Evolutionary conservation across 1,140 invertebrate genomes (phyloP).

Genomic region (Coptotermes formosanus): DNA sequence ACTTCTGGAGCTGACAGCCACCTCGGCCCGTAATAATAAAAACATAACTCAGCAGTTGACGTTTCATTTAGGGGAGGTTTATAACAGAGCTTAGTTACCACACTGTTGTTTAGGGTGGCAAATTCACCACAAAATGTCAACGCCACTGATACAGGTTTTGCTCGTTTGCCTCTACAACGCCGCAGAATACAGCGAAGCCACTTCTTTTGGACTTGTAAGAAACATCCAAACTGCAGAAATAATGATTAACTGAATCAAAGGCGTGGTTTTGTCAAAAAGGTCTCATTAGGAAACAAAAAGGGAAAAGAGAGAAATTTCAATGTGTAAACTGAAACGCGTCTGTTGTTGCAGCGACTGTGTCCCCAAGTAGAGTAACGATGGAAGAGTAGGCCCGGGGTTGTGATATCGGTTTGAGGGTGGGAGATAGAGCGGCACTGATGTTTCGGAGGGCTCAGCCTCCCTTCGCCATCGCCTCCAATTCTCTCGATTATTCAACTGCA

Average conservation of each 20-base stretch:
- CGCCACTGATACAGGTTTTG: background rate
- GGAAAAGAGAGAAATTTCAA: background rate
- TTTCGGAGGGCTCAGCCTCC: background rate
- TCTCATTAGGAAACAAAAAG: background rate
- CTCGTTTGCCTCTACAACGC: background rate
- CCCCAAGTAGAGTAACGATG: too few relatives aligned
- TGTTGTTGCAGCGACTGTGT: background rate
- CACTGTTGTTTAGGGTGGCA: too few relatives aligned
- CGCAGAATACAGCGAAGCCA: too few relatives aligned
- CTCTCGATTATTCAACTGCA: background rate
- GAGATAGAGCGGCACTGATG: background rate
- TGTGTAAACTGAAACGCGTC: background rate
- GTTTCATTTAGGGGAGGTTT: too few relatives aligned
- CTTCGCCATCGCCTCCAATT: background rate
- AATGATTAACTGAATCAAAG: background rate
- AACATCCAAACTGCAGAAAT: constrained; percentile 8
- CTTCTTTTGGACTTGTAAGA: background rate
- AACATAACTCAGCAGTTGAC: too few relatives aligned
- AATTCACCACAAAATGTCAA: background rate
- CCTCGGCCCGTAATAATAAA: too few relatives aligned
- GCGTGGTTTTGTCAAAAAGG: background rate
- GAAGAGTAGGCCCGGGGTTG: background rate
- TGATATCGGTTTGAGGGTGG: background rate
- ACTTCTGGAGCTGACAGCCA: too few relatives aligned
- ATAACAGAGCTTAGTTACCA: too few relatives aligned